Evolutionary conservation across 1,140 invertebrate genomes (phyloP), one percentile per base, ranked within the genome.

Genomic region (Drosophila insularis): DNA sequence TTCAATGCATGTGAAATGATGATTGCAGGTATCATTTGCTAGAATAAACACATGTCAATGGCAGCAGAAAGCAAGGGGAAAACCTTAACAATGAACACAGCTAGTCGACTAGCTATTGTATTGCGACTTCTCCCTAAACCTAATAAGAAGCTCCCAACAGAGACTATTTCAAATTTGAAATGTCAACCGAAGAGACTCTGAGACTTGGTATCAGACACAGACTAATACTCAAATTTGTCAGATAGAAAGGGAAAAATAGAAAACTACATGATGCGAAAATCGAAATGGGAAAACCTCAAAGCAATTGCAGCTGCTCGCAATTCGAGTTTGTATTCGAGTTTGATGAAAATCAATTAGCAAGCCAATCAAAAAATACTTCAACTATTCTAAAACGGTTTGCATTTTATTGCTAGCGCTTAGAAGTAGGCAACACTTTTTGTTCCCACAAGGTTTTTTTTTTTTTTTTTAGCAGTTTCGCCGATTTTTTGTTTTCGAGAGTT

Each of bases 341-440:
- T 43, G 72, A 54, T 8, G 65, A 17, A 78, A 80, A 85, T 87
- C 81, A 85, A 85, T 86, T 86, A 87, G 84, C 74, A 68, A 64
- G 66, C 46, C 58, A 50, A 50, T 50, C 58, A 32, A 50, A 59
- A 67, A 63, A 61, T 64, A 75, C 85, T 81, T 55, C 46, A 79
- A 70, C 62, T 65, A 84, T 75, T 68, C 63, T 58, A 80, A 80
- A 89, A 74, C 63, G 55, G 43, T 78, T 80, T 65, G 50, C 54
- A 71, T 67, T 75, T 71, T 61, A 67, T 68, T 68, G 63, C 13
- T 1, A 8, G 53, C 69, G 58, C 37, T 10, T 32, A 31, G 61
- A 72, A 79, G 64, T 67, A 65, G 65, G 78, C 78, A 78, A 66
- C 68, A 64, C 7, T 64, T 69, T 68, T 17, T 14, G 13, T 19